Base-by-base conservation (phyloP, 1,140 invertebrate genomes). In the Megalonaias nervosa region DNA sequence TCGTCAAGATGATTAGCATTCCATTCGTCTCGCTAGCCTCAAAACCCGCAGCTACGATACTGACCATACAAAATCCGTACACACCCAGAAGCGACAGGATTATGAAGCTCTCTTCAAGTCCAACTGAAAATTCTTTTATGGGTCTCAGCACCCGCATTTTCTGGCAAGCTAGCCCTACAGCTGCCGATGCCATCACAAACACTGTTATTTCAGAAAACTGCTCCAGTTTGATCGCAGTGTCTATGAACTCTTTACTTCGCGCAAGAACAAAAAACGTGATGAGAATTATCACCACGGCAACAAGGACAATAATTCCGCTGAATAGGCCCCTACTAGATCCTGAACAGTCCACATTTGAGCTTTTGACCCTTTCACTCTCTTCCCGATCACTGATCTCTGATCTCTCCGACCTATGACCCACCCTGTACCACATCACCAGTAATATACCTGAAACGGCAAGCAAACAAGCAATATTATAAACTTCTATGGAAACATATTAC, bases 31-130 rank as follows among this genome's bases (percentile, higher is more conserved):
- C 73, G 17, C 96, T 96, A 1, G 96, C 67, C 16, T 79, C 96
- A 90, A 74, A 95, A 94, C 66, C 62, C 60, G 96, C 97, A 78
- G 97, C 95, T 83, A 98, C 97, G 62, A 98, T 94, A 86, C 96
- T 97, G 91, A 98, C 98, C 70, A 97, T 94, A 11, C 96, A 95
- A 88, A 98, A 98, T 21, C 96, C 93, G 91, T 97, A 98, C 61
- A 98, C 93, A 68, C 97, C 97, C 86, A 97, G 96, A 13, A 96
- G 95, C 12, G 97, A 97, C 5, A 98, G 95, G 79, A 96, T 94
- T 16, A 98, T 92, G 12, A 98, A 91, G 77, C 97, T 96, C 90
- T 98, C 96, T 85, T 97, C 96, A 71, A 98, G 91, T 85, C 96
- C 95, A 83, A 96, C 59, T 21, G 77, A 70, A 17, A 71, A 56